Conservation (phyloP, 2,113 vertebrate species). For the Thamnophis sirtalis region DNA sequence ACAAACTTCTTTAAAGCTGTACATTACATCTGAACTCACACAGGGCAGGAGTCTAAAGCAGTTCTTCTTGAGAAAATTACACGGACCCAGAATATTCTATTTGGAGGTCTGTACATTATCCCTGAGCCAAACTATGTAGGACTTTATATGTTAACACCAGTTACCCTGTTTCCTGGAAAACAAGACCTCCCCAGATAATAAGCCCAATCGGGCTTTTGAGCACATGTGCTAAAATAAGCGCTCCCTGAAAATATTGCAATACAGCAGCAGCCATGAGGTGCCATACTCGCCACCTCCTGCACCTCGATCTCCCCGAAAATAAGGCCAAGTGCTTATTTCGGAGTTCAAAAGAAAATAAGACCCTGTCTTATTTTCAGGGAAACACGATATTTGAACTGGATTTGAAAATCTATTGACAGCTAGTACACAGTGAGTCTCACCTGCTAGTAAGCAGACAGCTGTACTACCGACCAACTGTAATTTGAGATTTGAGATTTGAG, state of each 20-base stretch:
- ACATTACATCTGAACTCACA: background rate
- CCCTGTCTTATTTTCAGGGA: too few relatives aligned
- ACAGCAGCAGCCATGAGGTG: too few relatives aligned
- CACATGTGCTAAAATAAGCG: too few relatives aligned
- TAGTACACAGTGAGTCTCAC: background rate
- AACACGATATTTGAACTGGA: background rate
- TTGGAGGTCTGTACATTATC: background rate
- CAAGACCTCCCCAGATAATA: too few relatives aligned
- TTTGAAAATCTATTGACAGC: background rate
- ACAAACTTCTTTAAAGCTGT: background rate
- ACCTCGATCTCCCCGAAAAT: too few relatives aligned
- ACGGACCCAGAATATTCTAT: background rate
- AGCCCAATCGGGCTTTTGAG: too few relatives aligned
- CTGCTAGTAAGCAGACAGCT: background rate
- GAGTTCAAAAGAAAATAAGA: too few relatives aligned
- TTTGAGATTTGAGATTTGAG: too few relatives aligned
- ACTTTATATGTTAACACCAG: background rate
- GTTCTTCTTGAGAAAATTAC: background rate
- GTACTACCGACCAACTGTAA: background rate
- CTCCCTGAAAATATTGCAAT: too few relatives aligned
- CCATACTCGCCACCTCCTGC: too few relatives aligned
- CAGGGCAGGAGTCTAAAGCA: background rate
- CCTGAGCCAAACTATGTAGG: background rate
- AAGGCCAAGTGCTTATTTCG: too few relatives aligned
- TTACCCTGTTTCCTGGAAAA: too few relatives aligned